Evolutionary conservation across 2,888 invertebrate genomes (phyloP), one percentile per base, ranked within the genome.

Genomic region (Spilarctia lutea): DNA sequence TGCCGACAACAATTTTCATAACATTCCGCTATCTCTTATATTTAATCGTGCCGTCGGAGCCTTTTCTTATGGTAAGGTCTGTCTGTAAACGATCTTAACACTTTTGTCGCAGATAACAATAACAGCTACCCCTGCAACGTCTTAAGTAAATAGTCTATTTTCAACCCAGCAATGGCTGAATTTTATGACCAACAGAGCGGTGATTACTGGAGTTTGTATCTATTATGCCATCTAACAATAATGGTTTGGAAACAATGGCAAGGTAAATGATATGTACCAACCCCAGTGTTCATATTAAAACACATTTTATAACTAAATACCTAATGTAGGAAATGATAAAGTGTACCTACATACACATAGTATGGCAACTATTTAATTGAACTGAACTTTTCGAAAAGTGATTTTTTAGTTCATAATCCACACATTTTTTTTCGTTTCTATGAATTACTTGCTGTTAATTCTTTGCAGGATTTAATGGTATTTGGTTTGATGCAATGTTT

Each of bases 51-150:
- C 39, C 16, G 45, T 60, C 68, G 77, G 77, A 65, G 30, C 60
- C 67, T 42, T 42, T 69, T 69, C 65, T 66, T 56, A 79, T 68
- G 78, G 77, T 63, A 70, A 74, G 74, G 75, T 79, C 76, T 78
- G 75, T 81, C 75, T 79, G 75, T 80, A 78, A 83, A 81, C 79
- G 82, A 82, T 80, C 74, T 75, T 77, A 80, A 85, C 76, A 81
- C 78, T 79, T 83, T 83, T 76, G 60, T 66, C 79, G 78, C 76
- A 82, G 81, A 79, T 83, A 82, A 77, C 76, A 81, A 77, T 79
- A 84, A 77, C 79, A 77, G 75, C 72, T 77, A 56, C 81, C 75
- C 67, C 48, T 66, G 60, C 77, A 83, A 72, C 70, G 75, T 79
- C 73, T 80, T 39, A 48, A 76, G 76, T 75, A 78, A 84, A 83